Evolutionary conservation across 1,140 invertebrate species (phyloP).

Genomic region (Anoplophora glabripennis): DNA sequence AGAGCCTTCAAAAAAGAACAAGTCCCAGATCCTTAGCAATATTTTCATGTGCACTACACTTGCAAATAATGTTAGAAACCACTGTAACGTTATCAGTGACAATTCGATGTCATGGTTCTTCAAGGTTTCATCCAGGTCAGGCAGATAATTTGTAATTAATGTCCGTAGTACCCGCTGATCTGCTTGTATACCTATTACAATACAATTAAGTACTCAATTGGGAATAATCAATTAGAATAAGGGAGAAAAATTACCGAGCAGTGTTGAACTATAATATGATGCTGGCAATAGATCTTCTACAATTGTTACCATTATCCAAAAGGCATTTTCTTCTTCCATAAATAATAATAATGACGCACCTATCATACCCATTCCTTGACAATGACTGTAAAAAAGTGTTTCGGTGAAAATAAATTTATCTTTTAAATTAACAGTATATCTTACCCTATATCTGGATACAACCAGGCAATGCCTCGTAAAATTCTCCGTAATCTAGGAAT

Average conservation of each 20-base stretch:
- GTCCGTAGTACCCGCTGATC: slow-evolving; percentile 93
- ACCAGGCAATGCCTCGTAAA: slow-evolving; percentile 89
- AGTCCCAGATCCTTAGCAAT: slow-evolving; percentile 93
- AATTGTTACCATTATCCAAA: slow-evolving; percentile 98
- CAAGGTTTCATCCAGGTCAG: slow-evolving; percentile 84
- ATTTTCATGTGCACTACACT: slow-evolving; percentile 98
- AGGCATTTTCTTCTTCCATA: slow-evolving; percentile 97
- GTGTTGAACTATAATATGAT: slow-evolving; percentile 94
- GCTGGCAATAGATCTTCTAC: slow-evolving; percentile 97
- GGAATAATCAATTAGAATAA: neutral
- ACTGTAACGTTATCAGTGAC: slow-evolving; percentile 93
- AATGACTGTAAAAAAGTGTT: slow-evolving; percentile 63
- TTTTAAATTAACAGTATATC: slow-evolving; percentile 7
- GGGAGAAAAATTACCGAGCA: slow-evolving; percentile 66
- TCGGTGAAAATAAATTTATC: neutral
- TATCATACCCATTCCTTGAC: slow-evolving; percentile 95
- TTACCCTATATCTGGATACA: slow-evolving; percentile 96
- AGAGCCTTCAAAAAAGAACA: slow-evolving; percentile 94
- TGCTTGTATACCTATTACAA: slow-evolving; percentile 71
- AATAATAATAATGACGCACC: slow-evolving; percentile 92
- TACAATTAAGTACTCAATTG: neutral
- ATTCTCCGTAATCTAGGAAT: slow-evolving; percentile 87
- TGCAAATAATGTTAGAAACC: slow-evolving; percentile 97
- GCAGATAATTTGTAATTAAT: slow-evolving; percentile 84
- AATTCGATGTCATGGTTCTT: slow-evolving; percentile 95